These are phyloP conservation scores for Sciurus niger DNA, from an alignment of 2,113 vertebrate genomes.

Conservation along the genomic window DNA sequence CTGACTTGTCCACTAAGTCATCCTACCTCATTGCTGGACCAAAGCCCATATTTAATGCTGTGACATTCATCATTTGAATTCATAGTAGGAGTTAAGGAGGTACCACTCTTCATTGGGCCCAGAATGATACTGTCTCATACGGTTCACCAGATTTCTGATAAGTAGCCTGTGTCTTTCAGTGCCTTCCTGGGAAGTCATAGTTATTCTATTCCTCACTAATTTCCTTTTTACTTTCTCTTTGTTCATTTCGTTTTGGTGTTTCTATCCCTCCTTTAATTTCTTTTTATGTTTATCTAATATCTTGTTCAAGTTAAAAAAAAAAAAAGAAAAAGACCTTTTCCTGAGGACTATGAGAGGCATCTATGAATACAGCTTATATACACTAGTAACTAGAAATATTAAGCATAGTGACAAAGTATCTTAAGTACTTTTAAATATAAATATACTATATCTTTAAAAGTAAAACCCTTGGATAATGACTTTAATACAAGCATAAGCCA, in stretches of 20 bases:
- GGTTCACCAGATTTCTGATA: neutral
- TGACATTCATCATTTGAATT: neutral
- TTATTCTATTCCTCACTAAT: neutral
- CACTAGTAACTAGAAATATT: neutral
- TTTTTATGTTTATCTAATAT: slow-evolving; percentile 38
- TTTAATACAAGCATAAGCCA: neutral
- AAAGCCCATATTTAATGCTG: neutral
- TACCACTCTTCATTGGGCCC: neutral
- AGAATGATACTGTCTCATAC: neutral
- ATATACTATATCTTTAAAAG: neutral
- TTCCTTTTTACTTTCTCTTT: neutral
- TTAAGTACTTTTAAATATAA: neutral
- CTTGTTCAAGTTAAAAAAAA: neutral
- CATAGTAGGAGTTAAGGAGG: neutral
- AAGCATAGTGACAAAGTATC: neutral
- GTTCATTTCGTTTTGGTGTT: neutral
- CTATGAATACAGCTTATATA: neutral
- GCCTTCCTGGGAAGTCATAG: neutral
- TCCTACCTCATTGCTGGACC: neutral
- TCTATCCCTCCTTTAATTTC: neutral
- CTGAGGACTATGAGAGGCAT: neutral
- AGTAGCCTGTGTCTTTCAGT: neutral
- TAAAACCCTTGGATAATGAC: neutral
- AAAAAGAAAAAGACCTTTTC: neutral
- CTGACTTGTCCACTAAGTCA: slow-evolving; percentile 36